phyloP scores from a whole-genome alignment of 2,113 vertebrate genomes.

The Varanus komodoensis region DNA sequence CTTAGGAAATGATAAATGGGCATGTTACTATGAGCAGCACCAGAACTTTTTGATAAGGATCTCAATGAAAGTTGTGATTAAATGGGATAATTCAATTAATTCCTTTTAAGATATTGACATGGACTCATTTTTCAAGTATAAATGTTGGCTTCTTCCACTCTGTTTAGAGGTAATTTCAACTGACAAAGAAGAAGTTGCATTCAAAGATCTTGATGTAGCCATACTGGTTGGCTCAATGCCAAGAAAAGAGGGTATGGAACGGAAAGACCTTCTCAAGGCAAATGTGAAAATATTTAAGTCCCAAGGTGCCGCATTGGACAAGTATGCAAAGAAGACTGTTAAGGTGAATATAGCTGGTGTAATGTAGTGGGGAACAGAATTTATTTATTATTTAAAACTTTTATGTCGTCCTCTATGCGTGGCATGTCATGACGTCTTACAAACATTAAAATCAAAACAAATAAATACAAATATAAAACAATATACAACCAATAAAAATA shows the following conservation, averaged over 20 bases:
- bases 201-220: slow-evolving; percentile 93
- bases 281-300: slow-evolving; percentile 97
- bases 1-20: background rate
- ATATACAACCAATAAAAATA: no score
- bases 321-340: slow-evolving; percentile 95
- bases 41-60: background rate
- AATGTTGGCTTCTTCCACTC: slow-evolving; percentile 3
- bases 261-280: slow-evolving; percentile 97
- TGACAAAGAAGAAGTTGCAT: slow-evolving; percentile 94
- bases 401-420: no score
- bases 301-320: slow-evolving; percentile 94
- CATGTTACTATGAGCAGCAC: background rate
- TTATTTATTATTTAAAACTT: no score
- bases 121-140: background rate
- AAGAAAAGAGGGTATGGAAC: slow-evolving; percentile 96
- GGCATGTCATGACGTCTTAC: no score
- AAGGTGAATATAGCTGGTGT: slow-evolving; percentile 82
- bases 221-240: slow-evolving; percentile 98
- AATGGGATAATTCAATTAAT: background rate
- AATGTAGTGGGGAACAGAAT: no score
- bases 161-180: slow-evolving; percentile 92
- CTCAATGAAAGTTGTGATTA: background rate
- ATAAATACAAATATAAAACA: no score
- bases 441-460: no score
- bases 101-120: accelerated